phyloP scores from a whole-genome alignment of 2,113 vertebrate species.

The Argyrosomus japonicus region DNA sequence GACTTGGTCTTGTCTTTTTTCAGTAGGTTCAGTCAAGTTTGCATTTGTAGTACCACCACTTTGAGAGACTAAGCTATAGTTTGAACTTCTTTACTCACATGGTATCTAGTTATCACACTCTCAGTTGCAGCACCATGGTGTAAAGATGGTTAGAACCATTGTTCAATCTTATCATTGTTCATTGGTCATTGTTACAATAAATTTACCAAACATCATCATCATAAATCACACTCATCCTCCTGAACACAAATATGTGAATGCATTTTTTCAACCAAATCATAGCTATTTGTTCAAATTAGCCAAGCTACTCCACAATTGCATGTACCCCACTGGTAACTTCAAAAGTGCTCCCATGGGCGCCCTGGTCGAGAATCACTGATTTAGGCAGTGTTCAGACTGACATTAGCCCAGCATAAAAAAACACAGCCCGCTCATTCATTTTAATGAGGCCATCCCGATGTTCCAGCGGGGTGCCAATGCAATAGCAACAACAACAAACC shows the following conservation, averaged over 20 bases:
- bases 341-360: constrained; percentile 26
- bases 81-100: not conserved
- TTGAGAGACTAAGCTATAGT: not conserved
- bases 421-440: constrained; percentile 31
- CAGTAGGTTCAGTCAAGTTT: not conserved
- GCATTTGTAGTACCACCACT: not conserved
- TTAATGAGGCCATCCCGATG: constrained; percentile 28
- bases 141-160: not conserved
- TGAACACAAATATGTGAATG: not conserved
- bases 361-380: constrained; percentile 23
- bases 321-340: not conserved
- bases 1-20: not conserved
- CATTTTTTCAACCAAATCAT: not conserved
- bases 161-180: not conserved
- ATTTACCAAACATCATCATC: not conserved
- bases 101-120: not conserved
- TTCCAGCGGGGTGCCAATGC: constrained; percentile 1
- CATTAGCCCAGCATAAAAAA: constrained; percentile 33
- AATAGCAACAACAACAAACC: not conserved
- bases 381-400: constrained; percentile 16
- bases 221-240: not conserved
- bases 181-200: not conserved
- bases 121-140: not conserved
- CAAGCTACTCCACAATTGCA: not conserved
- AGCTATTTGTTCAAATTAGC: constrained; percentile 43